Conservation (phyloP, 1,140 invertebrate species). For the Piezodorus guildinii region DNA sequence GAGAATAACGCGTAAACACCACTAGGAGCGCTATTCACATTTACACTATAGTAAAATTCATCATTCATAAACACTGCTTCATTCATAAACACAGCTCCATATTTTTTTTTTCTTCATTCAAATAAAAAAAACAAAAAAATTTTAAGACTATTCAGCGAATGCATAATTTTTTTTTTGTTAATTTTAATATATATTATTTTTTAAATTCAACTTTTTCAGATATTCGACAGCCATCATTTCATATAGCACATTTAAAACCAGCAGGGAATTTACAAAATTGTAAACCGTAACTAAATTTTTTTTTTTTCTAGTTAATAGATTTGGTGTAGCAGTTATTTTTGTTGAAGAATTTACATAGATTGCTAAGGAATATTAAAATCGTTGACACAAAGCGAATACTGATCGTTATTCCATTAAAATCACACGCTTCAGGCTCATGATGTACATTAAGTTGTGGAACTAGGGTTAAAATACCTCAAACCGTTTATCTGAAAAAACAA, state of each 20-base stretch:
- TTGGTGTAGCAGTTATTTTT: slow-evolving; percentile 6
- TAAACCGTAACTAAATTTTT: background rate
- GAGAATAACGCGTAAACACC: background rate
- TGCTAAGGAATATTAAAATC: slow-evolving; percentile 19
- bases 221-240: background rate
- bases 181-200: background rate
- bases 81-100: background rate
- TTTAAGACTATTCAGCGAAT: background rate
- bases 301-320: too few relatives aligned
- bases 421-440: background rate
- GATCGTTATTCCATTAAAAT: slow-evolving; percentile 19
- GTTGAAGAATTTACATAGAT: background rate
- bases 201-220: background rate
- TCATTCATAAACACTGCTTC: background rate
- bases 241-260: slow-evolving; percentile 1
- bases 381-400: slow-evolving; percentile 26
- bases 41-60: background rate
- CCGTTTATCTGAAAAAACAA: slow-evolving; percentile 53
- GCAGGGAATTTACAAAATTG: background rate
- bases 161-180: background rate
- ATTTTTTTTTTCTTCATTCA: background rate
- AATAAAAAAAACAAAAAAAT: background rate
- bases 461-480: slow-evolving; percentile 56
- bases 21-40: background rate
- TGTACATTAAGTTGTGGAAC: slow-evolving; percentile 27